Evolutionary conservation across 2,113 vertebrate genomes (phyloP), one percentile per base, ranked within the genome.

Genomic region (Gadus chalcogrammus): DNA sequence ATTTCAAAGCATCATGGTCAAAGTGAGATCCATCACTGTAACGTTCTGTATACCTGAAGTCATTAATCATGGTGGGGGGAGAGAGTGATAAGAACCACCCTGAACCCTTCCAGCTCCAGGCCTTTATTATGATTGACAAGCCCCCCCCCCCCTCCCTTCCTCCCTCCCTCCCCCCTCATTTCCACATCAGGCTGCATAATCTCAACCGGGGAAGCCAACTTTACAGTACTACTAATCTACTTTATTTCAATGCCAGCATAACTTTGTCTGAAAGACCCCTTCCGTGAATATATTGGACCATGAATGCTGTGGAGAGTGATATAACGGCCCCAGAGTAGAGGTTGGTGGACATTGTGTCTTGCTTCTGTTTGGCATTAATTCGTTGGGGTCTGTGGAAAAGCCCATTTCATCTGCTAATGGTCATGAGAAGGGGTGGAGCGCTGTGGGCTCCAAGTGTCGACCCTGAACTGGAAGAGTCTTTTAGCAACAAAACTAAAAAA

Each of bases 21-120:
- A 79, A 83, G 70, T 80, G 78, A 81, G 82, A 88, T 89, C 79
- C 81, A 82, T 89, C 86, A 88, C 70, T 70, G 73, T 80, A 78
- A 71, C 28, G 76, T 78, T 61, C 64, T 85, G 69, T 80, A 82
- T 74, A 85, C 80, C 81, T 60, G 69, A 87, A 75, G 82, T 78
- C 84, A 90, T 88, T 87, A 86, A 88, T 89, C 86, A 88, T 53
- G 42, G 42, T 13, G 42, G 42, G 15, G 55, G 73, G 69, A 66
- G 72, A 48, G 74, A 75, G 69, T 81, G 77, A 83, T 85, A 81
- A 69, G 69, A 78, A 69, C 78, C 78, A 83, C 74, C 79, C 78
- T 83, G 75, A 69, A 69, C 74, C 80, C 69, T 69, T 68, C 67
- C 73, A 65, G 59, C 69, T 70, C 22, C 61, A 65, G 38, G n/a